A percentile compares a stretch with the other conserved stretches of the same genome.
Evolutionary conservation across 2,888 invertebrate species (phyloP).

Genomic region (Dromius quadrimaculatus): DNA sequence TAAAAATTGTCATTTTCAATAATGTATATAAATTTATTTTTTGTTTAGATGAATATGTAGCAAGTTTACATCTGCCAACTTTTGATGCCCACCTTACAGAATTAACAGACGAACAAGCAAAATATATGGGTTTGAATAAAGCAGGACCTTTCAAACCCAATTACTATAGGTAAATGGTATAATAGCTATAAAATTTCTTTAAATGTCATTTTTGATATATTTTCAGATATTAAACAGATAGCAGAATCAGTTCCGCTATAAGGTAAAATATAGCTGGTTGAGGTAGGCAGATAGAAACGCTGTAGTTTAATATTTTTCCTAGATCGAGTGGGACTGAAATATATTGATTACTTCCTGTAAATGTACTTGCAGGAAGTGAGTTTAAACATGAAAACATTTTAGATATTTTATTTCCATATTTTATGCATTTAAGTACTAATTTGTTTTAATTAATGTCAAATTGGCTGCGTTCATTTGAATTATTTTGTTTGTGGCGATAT

Average conservation of each 20-base stretch:
- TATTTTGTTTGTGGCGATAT: background rate
- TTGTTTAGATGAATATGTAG: conserved; percentile 92
- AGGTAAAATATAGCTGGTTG: conserved; percentile 42
- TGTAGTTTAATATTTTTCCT: conserved; percentile 33
- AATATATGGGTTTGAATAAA: conserved; percentile 97
- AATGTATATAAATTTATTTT: too few species aligned
- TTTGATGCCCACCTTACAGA: conserved; percentile 98
- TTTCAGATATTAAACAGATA: conserved; percentile 40
- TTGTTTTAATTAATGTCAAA: conserved; percentile 7
- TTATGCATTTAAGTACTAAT: conserved; percentile 25
- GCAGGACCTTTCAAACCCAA: conserved; percentile 99
- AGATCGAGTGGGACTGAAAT: conserved; percentile 10
- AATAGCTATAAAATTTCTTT: background rate
- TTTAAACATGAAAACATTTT: background rate
- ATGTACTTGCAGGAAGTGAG: background rate
- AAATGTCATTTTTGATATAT: background rate
- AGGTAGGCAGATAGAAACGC: conserved; percentile 33
- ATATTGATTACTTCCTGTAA: conserved; percentile 8
- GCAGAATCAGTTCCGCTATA: conserved; percentile 31
- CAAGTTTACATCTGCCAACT: conserved; percentile 94
- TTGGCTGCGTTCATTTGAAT: conserved; percentile 27
- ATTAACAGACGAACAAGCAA: conserved; percentile 95
- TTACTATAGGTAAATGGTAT: conserved; percentile 84
- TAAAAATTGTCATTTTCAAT: conserved; percentile 37
- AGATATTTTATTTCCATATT: conserved; percentile 31